phyloP scores from a whole-genome alignment of 1,140 invertebrate species.

The Neocloeon triangulifer region DNA sequence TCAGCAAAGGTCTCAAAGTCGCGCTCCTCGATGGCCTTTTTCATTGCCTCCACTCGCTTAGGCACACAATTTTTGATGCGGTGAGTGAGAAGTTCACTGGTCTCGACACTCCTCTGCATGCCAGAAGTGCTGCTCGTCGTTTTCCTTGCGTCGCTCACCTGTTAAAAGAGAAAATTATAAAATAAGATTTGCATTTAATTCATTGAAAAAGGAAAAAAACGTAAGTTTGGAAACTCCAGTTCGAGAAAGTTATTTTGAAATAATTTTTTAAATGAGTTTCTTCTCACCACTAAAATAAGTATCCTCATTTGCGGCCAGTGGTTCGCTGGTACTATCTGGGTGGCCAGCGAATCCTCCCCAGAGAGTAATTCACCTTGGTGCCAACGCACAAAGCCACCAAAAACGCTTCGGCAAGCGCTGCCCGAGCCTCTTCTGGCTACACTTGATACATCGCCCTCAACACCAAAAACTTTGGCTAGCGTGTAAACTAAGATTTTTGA shows the following conservation, averaged over 20 bases:
- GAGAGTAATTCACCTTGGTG: constrained; percentile 37
- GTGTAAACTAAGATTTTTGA: too few relatives aligned
- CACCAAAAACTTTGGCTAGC: constrained; percentile 49
- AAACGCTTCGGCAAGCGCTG: constrained; percentile 86
- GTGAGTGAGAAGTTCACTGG: constrained; percentile 61
- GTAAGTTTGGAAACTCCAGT: constrained; percentile 2
- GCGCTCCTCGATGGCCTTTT: constrained; percentile 47
- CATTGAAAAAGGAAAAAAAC: constrained; percentile 6
- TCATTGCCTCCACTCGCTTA: constrained; percentile 40
- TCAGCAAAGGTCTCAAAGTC: constrained; percentile 78
- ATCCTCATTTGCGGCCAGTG: constrained; percentile 87
- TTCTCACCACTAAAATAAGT: constrained; percentile 63
- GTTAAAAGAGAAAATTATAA: constrained; percentile 7
- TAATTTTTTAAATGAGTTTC: too few relatives aligned
- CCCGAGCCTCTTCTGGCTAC: constrained; percentile 81
- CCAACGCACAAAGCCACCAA: constrained; percentile 90
- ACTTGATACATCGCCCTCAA: constrained; percentile 57
- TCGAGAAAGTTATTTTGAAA: too few relatives aligned
- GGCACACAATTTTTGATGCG: constrained; percentile 51
- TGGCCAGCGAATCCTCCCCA: constrained; percentile 65
- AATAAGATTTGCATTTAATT: too few relatives aligned
- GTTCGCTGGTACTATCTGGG: constrained; percentile 38
- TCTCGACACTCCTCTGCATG: constrained; percentile 67
- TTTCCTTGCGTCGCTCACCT: constrained; percentile 67
- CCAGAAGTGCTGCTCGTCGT: constrained; percentile 70